A percentile compares a stretch with the other conserved stretches of the same genome.
Evolutionary conservation across 2,888 invertebrate genomes (phyloP).

Genomic region (Troides helena): DNA sequence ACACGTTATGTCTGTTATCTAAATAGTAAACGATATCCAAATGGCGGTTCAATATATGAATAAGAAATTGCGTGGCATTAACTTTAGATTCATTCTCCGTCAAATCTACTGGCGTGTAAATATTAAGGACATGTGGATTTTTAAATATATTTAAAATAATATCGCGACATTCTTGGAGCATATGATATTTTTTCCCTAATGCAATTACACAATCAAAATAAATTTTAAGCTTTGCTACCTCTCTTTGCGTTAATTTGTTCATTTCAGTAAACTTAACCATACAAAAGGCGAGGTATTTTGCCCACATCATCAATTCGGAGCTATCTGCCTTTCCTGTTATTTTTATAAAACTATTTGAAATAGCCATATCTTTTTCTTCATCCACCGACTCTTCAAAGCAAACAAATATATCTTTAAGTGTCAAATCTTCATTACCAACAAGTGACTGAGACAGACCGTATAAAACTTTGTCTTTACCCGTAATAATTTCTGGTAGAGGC

Average conservation of each 20-base stretch:
- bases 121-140: slow-evolving; percentile 63
- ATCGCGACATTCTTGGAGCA: slow-evolving; percentile 53
- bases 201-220: slow-evolving; percentile 59
- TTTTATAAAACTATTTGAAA: slow-evolving; percentile 49
- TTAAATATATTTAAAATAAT: slow-evolving; percentile 60
- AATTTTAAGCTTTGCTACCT: slow-evolving; percentile 50
- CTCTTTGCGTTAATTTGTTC: slow-evolving; percentile 47
- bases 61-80: slow-evolving; percentile 58
- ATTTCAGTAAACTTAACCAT: slow-evolving; percentile 58
- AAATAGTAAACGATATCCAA: slow-evolving; percentile 56
- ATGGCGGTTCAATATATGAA: slow-evolving; percentile 54
- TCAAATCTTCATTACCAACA: slow-evolving; percentile 53
- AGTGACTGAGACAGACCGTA: slow-evolving; percentile 66
- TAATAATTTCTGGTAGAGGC: slow-evolving; percentile 51
- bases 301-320: slow-evolving; percentile 65
- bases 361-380: slow-evolving; percentile 46
- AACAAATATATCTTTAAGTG: slow-evolving; percentile 55
- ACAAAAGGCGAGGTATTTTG: slow-evolving; percentile 67
- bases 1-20: slow-evolving; percentile 53
- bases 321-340: slow-evolving; percentile 50
- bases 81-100: slow-evolving; percentile 51
- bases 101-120: slow-evolving; percentile 58
- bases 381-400: slow-evolving; percentile 45
- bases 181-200: slow-evolving; percentile 54
- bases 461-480: slow-evolving; percentile 52